phyloP scores from a whole-genome alignment of 2,888 invertebrate species.

The Alloscopus bannaensis region DNA sequence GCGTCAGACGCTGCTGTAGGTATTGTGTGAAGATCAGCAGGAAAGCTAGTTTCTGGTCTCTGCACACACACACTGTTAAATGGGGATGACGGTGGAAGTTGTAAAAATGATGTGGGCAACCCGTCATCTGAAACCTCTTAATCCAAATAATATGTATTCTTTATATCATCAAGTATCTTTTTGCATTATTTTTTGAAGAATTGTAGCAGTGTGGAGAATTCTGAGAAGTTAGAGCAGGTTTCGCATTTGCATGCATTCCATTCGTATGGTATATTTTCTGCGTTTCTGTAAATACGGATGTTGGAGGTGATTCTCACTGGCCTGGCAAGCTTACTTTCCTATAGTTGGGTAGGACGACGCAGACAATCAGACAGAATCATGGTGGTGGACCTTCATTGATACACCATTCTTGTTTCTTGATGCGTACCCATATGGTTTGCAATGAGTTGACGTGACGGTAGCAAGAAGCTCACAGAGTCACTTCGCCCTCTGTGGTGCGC shows the following conservation, averaged over 20 bases:
- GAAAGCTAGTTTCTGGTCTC: slow-evolving; percentile 49
- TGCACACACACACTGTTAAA: slow-evolving; percentile 21
- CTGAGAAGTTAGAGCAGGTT: slow-evolving; percentile 15
- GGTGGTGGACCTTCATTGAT: slow-evolving; percentile 42
- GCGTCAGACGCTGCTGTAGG: slow-evolving; percentile 28
- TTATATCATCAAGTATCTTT: slow-evolving; percentile 46
- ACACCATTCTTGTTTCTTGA: slow-evolving; percentile 55
- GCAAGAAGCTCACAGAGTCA: slow-evolving; percentile 23
- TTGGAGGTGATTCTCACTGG: slow-evolving; percentile 10
- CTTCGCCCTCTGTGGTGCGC: slow-evolving; percentile 49
- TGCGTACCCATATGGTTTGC: slow-evolving; percentile 59
- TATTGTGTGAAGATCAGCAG: slow-evolving; percentile 41
- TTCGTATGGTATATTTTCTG: slow-evolving; percentile 1
- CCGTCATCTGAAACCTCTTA: slow-evolving; percentile 28
- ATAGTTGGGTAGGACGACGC: slow-evolving; percentile 30
- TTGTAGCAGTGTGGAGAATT: slow-evolving; percentile 21
- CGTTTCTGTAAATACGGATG: slow-evolving; percentile 3
- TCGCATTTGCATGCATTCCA: slow-evolving; percentile 4
- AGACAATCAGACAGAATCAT: background rate
- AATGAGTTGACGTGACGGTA: slow-evolving; percentile 49
- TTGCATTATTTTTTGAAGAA: slow-evolving; percentile 48
- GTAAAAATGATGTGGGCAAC: slow-evolving; percentile 57
- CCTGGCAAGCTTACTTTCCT: slow-evolving; percentile 5
- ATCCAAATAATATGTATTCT: slow-evolving; percentile 38
- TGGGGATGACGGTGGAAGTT: slow-evolving; percentile 50